phyloP scores from a whole-genome alignment of 2,888 invertebrate genomes.

The Petrolisthes manimaculis region DNA sequence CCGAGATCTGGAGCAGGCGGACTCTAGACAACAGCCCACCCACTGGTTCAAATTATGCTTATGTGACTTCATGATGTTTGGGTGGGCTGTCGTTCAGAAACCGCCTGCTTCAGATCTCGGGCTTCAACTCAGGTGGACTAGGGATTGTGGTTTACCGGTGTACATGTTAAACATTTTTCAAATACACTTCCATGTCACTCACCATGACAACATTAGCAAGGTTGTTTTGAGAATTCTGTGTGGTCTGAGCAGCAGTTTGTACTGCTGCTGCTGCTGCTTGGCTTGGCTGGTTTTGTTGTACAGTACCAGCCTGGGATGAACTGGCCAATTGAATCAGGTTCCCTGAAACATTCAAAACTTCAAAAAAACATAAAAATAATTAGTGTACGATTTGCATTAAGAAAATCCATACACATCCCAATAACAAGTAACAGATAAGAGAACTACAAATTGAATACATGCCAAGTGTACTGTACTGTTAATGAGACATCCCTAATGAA shows the following conservation, averaged over 20 bases:
- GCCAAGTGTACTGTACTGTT: too few species aligned
- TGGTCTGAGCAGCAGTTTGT: slow-evolving; percentile 22
- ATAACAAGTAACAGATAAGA: background rate
- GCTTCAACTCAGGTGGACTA: too few species aligned
- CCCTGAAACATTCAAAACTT: slow-evolving; percentile 82
- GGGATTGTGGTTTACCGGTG: too few species aligned
- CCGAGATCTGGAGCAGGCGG: too few species aligned
- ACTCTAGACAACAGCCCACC: too few species aligned
- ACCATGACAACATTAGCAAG: slow-evolving; percentile 67
- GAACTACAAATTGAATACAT: slow-evolving; percentile 2
- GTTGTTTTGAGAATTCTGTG: slow-evolving; percentile 41
- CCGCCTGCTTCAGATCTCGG: too few species aligned
- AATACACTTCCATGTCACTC: slow-evolving; percentile 67
- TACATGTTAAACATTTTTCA: too few species aligned
- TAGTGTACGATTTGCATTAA: slow-evolving; percentile 47
- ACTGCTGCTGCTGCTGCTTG: slow-evolving; percentile 23
- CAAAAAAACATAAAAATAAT: slow-evolving; percentile 52
- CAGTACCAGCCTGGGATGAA: slow-evolving; percentile 66
- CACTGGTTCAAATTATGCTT: too few species aligned
- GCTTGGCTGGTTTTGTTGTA: slow-evolving; percentile 30
- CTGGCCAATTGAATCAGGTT: slow-evolving; percentile 79
- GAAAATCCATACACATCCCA: slow-evolving; percentile 25
- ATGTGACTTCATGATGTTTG: too few species aligned
- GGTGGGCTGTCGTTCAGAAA: too few species aligned
- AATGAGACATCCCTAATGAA: background rate